Evolutionary conservation across 2,113 vertebrate genomes (phyloP).

Genomic region (Isurus oxyrinchus): DNA sequence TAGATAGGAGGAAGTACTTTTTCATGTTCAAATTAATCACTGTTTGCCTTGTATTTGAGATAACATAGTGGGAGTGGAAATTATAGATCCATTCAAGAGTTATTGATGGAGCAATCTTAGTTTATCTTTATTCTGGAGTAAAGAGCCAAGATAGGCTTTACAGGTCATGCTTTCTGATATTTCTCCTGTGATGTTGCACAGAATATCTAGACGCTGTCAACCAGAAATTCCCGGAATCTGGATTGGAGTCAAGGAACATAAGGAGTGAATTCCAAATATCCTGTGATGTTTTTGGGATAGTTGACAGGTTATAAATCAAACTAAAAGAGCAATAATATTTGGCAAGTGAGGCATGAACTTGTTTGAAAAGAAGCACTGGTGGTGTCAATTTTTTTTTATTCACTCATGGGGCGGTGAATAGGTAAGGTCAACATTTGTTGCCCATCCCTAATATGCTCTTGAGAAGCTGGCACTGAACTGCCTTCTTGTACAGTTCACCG

Average conservation of each 20-base stretch:
- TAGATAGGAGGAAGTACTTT: neutral
- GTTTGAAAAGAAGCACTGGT: neutral
- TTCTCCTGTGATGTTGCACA: conserved; percentile 3
- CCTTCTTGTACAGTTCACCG: neutral
- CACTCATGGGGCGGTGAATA: neutral
- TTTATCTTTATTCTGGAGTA: neutral
- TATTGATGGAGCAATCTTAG: neutral
- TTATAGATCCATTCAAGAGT: neutral
- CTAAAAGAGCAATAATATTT: neutral
- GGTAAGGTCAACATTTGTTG: neutral
- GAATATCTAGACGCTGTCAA: neutral
- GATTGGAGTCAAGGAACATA: neutral
- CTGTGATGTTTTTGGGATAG: neutral
- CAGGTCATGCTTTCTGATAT: neutral
- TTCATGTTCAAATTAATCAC: neutral
- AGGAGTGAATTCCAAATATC: neutral
- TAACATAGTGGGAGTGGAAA: neutral
- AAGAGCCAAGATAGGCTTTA: neutral
- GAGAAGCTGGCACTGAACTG: neutral
- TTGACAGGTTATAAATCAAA: neutral
- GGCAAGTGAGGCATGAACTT: neutral
- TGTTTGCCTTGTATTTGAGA: neutral
- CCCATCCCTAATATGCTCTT: neutral
- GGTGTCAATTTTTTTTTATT: neutral
- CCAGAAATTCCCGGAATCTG: neutral